A percentile compares a stretch with the other conserved stretches of the same genome.
Conservation (phyloP, 2,888 invertebrate genomes). For the Scrobipalpa costella region DNA sequence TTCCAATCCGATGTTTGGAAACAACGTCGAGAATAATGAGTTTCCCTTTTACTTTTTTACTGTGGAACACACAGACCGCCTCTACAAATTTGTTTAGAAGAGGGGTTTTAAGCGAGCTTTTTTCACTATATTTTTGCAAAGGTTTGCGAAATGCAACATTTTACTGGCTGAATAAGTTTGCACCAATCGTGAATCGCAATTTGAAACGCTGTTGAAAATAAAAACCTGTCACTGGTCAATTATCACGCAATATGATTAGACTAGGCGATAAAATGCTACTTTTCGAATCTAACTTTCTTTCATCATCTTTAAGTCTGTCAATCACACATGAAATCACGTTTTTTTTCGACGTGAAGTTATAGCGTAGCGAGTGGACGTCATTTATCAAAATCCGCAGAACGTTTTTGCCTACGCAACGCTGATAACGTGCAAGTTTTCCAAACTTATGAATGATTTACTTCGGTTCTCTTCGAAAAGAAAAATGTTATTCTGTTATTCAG, state of each 20-base stretch:
- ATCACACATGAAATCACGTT: background rate
- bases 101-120: background rate
- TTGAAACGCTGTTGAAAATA: background rate
- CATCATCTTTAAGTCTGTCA: background rate
- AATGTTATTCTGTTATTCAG: conserved; percentile 14
- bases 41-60: conserved; percentile 12
- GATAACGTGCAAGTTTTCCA: conserved; percentile 19
- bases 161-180: background rate
- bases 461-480: conserved; percentile 19
- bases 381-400: conserved; percentile 19
- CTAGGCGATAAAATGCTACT: conserved; percentile 2
- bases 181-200: background rate
- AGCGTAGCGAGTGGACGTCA: conserved; percentile 9
- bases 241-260: background rate
- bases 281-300: background rate
- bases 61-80: conserved; percentile 7
- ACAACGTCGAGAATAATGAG: conserved; percentile 12
- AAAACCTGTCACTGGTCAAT: background rate
- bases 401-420: conserved; percentile 21
- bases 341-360: conserved; percentile 8
- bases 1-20: conserved; percentile 16
- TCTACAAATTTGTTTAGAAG: conserved; percentile 9
- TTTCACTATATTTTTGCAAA: background rate
- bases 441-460: conserved; percentile 25
- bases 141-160: background rate